Evolutionary conservation across 1,140 invertebrate species (phyloP), one percentile per base, ranked within the genome.

Genomic region (Caenorhabditis brenneri): DNA sequence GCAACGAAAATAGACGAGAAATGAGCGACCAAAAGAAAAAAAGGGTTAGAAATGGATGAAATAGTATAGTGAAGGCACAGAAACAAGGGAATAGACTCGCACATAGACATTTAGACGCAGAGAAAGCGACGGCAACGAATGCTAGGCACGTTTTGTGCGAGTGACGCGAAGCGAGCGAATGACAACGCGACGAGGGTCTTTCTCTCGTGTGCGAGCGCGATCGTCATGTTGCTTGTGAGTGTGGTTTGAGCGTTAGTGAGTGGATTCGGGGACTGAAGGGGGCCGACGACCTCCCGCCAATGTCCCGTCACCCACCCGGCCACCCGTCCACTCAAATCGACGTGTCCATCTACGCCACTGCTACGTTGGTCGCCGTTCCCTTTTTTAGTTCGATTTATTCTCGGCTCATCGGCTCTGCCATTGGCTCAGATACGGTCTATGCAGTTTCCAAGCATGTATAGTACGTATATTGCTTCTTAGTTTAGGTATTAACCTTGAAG

Each of bases 151-250:
- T 65, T 65, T n/a, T 42, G 36, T 22, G 65, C 65, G 65, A 74
- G 65, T 29, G 65, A 74, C 24, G 33, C 65, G 36, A 74, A 42
- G 65, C 65, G 65, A 74, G 65, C 46, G 65, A 74, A 74, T 74
- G 65, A 74, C 65, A 74, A 74, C 65, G 65, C 65, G 65, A 74
- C 65, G 65, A n/a, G 36, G 65, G 65, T n/a, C 65, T 74, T 74
- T 74, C 58, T 74, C 65, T 74, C 36, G 42, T 74, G 19, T 74
- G 65, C 33, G 65, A 74, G 65, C 65, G 65, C 65, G 65, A 74
- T n/a, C 65, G 65, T 74, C 65, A 74, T 74, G 65, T 74, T 74
- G 65, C 65, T 74, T 74, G 65, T 74, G 65, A 74, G 65, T 74
- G 65, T 74, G 65, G 65, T 74, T 36, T 74, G 65, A 74, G 65